Percentiles rank a stretch among this genome's conserved stretches.
These are phyloP conservation scores for Nebria ingens DNA, from an alignment of 1,140 invertebrate species.

Conservation along the genomic window DNA sequence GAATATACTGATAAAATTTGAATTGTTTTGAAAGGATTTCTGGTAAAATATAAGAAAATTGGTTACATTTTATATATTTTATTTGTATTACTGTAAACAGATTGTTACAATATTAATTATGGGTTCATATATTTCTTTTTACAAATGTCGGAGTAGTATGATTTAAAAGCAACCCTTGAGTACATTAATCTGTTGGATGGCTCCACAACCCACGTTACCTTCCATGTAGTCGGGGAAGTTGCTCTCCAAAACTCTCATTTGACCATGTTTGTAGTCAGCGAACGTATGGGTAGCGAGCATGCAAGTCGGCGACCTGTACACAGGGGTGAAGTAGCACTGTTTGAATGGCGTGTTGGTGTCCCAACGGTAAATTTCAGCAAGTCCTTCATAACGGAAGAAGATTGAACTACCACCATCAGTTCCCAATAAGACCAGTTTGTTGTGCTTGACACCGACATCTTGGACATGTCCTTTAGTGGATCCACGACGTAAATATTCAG, in stretches of 20 bases:
- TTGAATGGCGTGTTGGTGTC: conserved; percentile 44
- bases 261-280: conserved; percentile 40
- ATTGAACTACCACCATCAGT: conserved; percentile 45
- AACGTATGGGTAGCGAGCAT: conserved; percentile 47
- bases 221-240: conserved; percentile 53
- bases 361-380: conserved; percentile 50
- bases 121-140: too few relatives aligned
- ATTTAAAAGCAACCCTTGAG: background rate
- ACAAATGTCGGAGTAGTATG: too few relatives aligned
- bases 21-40: too few relatives aligned
- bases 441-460: conserved; percentile 44
- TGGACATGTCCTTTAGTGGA: conserved; percentile 38
- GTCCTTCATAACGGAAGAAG: conserved; percentile 49
- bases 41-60: too few relatives aligned
- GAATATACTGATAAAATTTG: too few relatives aligned
- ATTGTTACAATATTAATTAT: too few relatives aligned
- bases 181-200: conserved; percentile 16
- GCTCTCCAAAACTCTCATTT: conserved; percentile 52
- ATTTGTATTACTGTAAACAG: too few relatives aligned
- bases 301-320: conserved; percentile 46
- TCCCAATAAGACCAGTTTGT: conserved; percentile 45
- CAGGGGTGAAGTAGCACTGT: conserved; percentile 42
- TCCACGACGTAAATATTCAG: conserved; percentile 38
- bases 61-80: too few relatives aligned
- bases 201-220: conserved; percentile 45